Evolutionary conservation across 2,113 vertebrate species (phyloP), one percentile per base, ranked within the genome.

Genomic region (Piaya cayana): DNA sequence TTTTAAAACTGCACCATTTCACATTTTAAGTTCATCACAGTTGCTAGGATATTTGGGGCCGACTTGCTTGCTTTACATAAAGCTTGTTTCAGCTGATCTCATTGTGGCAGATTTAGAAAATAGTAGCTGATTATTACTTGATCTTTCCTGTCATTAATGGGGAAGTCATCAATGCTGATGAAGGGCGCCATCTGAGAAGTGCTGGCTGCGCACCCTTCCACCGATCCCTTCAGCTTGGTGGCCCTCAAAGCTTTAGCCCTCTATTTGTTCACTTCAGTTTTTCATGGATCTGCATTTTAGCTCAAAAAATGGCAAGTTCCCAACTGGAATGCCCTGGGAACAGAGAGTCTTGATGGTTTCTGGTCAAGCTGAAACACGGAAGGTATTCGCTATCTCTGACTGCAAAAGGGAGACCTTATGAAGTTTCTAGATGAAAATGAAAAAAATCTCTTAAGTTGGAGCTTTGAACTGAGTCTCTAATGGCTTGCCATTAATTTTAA

Each of bases 1-100:
- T 89, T 95, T 50, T n/a, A 42, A 93, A 94, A 82, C 15, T 0
- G 4, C 37, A 74, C 29, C 42, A 82, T 75, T 95, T 95, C 82
- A 70, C 47, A 65, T 71, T 87, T 37, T 36, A 91, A 76, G 45
- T 60, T 79, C 67, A 53, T 11, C 63, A 25, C 49, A 90, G 90
- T 95, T 93, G 88, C 82, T 86, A 94, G 70, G 88, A 53, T 96
- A 94, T 95, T 53, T 92, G 88, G 12, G 81, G 32, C 78, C 36
- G 80, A 15, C 64, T 92, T 25, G 39, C 34, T 77, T 39, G 42
- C 90, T 92, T 96, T 60, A 63, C 27, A 62, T 53, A 90, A 76
- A 82, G 86, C 90, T 91, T 88, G 43, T 77, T 92, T 92, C 45
- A 94, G 59, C 59, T 72, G 45, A 80, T 85, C 27, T 50, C 2